A percentile compares a stretch with the other conserved stretches of the same genome.
phyloP scores from a whole-genome alignment of 2,888 invertebrate genomes.

The Muscina levida region DNA sequence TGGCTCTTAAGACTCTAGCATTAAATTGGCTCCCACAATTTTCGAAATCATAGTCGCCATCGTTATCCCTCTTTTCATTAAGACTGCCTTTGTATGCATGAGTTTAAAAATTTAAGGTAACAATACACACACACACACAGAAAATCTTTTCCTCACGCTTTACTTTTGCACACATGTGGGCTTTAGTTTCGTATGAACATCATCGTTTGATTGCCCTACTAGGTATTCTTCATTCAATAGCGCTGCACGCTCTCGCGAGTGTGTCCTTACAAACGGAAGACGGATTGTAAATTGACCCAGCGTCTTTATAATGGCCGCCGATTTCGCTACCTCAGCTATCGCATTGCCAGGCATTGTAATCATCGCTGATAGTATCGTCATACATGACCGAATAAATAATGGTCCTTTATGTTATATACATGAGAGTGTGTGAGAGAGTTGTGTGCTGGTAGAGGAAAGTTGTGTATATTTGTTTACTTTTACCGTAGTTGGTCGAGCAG shows the following conservation, averaged over 20 bases:
- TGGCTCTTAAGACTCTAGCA: too few relatives aligned
- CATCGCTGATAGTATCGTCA: background rate
- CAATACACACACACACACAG: background rate
- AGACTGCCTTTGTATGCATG: constrained; percentile 44
- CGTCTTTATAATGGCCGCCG: background rate
- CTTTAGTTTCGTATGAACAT: too few relatives aligned
- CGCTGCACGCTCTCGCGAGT: background rate
- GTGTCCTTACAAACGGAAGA: constrained; percentile 6
- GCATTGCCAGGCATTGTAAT: background rate
- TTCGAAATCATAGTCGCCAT: background rate
- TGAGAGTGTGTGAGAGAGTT: background rate
- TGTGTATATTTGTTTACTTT: too few relatives aligned
- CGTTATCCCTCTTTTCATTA: constrained; percentile 37
- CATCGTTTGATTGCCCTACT: background rate
- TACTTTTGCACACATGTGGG: too few relatives aligned
- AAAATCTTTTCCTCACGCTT: too few relatives aligned
- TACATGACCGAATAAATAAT: too few relatives aligned
- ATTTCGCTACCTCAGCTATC: background rate
- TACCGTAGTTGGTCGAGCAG: too few relatives aligned
- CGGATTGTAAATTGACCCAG: constrained; percentile 28
- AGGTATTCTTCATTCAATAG: background rate
- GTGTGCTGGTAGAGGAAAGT: background rate
- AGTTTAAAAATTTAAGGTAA: constrained; percentile 42
- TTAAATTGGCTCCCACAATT: background rate
- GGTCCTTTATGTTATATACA: too few relatives aligned